These are phyloP conservation scores for Brachionichthys hirsutus DNA, from an alignment of 2,113 vertebrate genomes.

Conservation along the genomic window DNA sequence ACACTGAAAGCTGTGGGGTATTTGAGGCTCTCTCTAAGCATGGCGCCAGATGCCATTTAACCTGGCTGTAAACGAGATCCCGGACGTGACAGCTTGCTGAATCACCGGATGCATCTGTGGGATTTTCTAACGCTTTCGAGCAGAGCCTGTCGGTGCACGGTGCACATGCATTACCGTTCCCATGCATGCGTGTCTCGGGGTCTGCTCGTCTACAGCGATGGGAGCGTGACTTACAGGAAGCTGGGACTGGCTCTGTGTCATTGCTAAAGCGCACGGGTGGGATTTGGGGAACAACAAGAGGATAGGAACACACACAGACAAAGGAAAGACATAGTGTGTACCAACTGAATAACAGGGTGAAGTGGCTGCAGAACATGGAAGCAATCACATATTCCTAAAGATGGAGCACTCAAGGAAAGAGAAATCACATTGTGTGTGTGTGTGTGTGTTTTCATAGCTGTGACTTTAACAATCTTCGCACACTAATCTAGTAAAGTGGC, in stretches of 20 bases:
- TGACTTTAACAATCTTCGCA: constrained; percentile 15
- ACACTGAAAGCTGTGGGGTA: constrained; percentile 9
- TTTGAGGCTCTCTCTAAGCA: constrained; percentile 49
- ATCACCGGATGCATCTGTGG: constrained; percentile 72
- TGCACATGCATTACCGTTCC: constrained; percentile 5
- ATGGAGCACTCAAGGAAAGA: not conserved
- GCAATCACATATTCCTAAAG: too few relatives aligned
- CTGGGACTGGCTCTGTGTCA: constrained; percentile 14
- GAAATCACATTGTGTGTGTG: constrained; percentile 31
- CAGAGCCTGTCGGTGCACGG: not conserved
- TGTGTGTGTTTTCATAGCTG: constrained; percentile 6
- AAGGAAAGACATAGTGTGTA: constrained; percentile 43
- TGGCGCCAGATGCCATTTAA: constrained; percentile 63
- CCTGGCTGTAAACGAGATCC: constrained; percentile 63
- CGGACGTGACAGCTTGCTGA: constrained; percentile 60
- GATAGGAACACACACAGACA: constrained; percentile 15
- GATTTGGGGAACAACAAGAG: constrained; percentile 23
- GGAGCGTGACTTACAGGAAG: constrained; percentile 46
- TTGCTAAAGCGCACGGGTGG: constrained; percentile 11
- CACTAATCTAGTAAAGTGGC: constrained; percentile 52
- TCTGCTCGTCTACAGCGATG: constrained; percentile 8
- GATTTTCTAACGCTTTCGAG: constrained; percentile 52
- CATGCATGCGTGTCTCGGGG: not conserved
- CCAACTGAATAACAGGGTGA: constrained; percentile 64
- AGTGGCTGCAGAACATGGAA: constrained; percentile 31